Conservation (phyloP, 2,113 vertebrate species). For the Hiodon tergisus region DNA sequence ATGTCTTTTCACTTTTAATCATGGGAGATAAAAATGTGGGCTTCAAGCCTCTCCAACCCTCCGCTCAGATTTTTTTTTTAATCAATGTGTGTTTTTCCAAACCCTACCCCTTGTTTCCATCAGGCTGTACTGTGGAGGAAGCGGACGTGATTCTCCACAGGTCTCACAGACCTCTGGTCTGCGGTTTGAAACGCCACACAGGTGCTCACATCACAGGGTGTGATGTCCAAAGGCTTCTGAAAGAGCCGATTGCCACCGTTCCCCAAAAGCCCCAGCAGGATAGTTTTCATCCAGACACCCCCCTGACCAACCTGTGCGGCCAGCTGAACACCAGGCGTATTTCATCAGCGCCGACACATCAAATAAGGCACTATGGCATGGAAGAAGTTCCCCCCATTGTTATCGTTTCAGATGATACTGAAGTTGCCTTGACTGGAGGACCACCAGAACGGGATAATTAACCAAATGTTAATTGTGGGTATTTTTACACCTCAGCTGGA, state of each 20-base stretch:
- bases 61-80: slow-evolving; percentile 23
- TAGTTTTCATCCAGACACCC: neutral
- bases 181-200: neutral
- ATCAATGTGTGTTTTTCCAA: slow-evolving; percentile 12
- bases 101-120: slow-evolving; percentile 13
- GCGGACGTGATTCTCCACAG: neutral
- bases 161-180: neutral
- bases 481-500: slow-evolving; percentile 56
- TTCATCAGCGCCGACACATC: neutral
- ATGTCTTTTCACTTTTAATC: slow-evolving; percentile 35
- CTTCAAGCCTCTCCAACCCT: slow-evolving; percentile 33
- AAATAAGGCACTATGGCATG: neutral
- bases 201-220: slow-evolving; percentile 3
- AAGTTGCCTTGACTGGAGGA: slow-evolving; percentile 7
- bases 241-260: neutral
- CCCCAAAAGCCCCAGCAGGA: neutral
- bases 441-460: slow-evolving; percentile 43
- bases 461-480: slow-evolving; percentile 54
- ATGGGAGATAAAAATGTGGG: slow-evolving; percentile 10
- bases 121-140: neutral
- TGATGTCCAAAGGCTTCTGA: slow-evolving; percentile 8
- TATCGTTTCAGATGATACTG: neutral
- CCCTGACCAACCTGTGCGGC: neutral
- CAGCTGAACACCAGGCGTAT: neutral
- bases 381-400: neutral